phyloP scores from a whole-genome alignment of 2,113 vertebrate genomes.

The Heterochromis multidens region DNA sequence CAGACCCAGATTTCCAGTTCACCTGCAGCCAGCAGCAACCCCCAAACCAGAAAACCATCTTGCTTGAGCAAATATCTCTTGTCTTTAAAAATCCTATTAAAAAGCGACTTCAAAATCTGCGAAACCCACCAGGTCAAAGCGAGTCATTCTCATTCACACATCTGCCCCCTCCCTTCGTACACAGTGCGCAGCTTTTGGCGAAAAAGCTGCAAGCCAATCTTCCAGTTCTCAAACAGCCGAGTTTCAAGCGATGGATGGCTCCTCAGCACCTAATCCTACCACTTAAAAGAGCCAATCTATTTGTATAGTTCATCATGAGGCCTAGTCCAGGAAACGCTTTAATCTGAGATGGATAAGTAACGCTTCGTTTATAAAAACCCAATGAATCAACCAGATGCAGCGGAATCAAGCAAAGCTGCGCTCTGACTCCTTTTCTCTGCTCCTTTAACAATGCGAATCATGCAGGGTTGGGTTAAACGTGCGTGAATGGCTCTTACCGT shows the following conservation, averaged over 20 bases:
- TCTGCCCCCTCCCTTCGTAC: background rate
- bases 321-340: background rate
- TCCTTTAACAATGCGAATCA: background rate
- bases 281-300: conserved; percentile 9
- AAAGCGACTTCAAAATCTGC: background rate
- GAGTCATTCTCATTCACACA: background rate
- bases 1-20: background rate
- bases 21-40: background rate
- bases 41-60: background rate
- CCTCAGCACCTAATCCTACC: conserved; percentile 26
- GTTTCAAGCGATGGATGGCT: background rate
- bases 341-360: background rate
- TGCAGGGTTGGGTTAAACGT: conserved; percentile 10
- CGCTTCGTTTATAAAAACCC: conserved; percentile 4
- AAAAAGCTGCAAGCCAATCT: conserved; percentile 14
- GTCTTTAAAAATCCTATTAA: background rate
- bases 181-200: background rate
- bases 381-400: background rate
- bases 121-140: conserved; percentile 13
- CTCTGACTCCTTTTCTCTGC: background rate
- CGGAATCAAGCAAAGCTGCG: background rate
- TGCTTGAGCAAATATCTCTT: too few species aligned
- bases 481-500: conserved; percentile 60
- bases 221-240: conserved; percentile 15
- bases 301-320: conserved; percentile 8